phyloP scores from a whole-genome alignment of 2,797 vertebrate species.

The Babyrousa celebensis region DNA sequence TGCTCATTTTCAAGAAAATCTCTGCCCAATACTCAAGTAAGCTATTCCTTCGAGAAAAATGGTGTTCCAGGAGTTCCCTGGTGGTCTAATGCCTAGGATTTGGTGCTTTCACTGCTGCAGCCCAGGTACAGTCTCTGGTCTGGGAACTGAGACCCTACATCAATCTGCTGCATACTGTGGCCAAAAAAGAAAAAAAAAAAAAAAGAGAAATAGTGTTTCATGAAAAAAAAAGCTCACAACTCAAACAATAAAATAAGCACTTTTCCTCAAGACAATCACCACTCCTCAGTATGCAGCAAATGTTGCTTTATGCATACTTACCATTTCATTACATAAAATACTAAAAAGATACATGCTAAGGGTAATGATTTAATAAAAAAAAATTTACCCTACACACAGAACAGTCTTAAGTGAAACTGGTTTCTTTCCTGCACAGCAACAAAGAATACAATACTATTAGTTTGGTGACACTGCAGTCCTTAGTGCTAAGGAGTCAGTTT shows the following conservation, averaged over 20 bases:
- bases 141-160: too few species aligned
- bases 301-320: slow-evolving; percentile 1
- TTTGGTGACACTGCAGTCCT: not conserved
- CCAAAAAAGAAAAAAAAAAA: not conserved
- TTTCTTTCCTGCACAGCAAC: not conserved
- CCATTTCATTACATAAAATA: slow-evolving; percentile 29
- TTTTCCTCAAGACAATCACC: slow-evolving; percentile 32
- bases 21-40: not conserved
- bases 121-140: too few species aligned
- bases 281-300: not conserved
- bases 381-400: not conserved
- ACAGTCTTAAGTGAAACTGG: slow-evolving; percentile 6
- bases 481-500: not conserved
- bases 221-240: slow-evolving; percentile 2
- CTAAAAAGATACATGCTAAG: slow-evolving; percentile 7
- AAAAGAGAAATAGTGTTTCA: not conserved
- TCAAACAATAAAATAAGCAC: not conserved
- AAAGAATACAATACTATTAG: not conserved
- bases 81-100: too few species aligned
- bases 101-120: too few species aligned
- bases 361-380: slow-evolving; percentile 13
- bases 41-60: slow-evolving; percentile 45
- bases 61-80: not conserved
- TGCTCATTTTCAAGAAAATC: slow-evolving; percentile 30
- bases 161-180: too few species aligned